Conservation (phyloP, 2,797 vertebrate genomes). For the Tapera naevia region DNA sequence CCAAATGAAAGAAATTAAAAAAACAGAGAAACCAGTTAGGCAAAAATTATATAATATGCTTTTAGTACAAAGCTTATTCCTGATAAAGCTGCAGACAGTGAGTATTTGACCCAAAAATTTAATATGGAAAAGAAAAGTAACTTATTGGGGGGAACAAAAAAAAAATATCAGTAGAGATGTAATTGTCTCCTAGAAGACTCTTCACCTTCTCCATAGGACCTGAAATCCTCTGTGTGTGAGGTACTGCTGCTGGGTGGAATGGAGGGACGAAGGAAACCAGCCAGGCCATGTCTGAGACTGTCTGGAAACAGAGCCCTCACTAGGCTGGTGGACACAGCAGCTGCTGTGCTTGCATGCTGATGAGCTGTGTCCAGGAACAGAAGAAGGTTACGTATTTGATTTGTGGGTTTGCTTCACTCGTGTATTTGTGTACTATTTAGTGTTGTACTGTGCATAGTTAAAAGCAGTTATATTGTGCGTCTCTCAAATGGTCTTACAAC, state of each 20-base stretch:
- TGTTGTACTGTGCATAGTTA: background rate
- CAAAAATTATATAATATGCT: background rate
- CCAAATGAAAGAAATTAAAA: background rate
- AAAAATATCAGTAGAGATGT: background rate
- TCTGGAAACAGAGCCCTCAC: background rate
- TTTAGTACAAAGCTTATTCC: background rate
- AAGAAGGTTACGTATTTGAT: background rate
- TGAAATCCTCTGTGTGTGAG: background rate
- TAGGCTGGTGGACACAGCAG: fast-evolving
- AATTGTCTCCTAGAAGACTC: background rate
- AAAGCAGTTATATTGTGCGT: background rate
- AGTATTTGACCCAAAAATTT: background rate
- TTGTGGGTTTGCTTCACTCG: background rate
- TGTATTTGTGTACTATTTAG: background rate
- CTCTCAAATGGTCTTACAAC: constrained; percentile 79
- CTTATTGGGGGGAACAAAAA: background rate
- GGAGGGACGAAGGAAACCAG: background rate
- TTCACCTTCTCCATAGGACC: background rate
- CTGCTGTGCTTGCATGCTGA: fast-evolving
- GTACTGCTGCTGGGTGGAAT: background rate
- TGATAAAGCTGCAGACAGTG: background rate
- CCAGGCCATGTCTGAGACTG: too few species aligned
- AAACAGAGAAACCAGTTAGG: background rate
- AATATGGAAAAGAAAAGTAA: background rate
- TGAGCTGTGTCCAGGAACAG: background rate